Base-by-base conservation (phyloP, 2,113 vertebrate genomes). In the Turnix velox region DNA sequence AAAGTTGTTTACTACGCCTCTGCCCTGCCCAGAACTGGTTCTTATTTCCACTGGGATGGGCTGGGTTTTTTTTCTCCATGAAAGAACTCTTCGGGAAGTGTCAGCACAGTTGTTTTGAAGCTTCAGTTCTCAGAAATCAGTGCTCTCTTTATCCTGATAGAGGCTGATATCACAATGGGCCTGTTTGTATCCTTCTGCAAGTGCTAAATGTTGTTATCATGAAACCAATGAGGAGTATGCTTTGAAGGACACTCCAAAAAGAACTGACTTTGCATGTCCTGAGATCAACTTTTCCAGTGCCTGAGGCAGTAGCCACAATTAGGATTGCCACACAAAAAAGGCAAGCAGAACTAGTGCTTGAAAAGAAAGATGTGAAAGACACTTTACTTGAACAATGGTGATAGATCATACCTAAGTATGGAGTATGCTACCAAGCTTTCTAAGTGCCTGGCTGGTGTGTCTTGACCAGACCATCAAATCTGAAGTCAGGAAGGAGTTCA, bases 1-100 rank as follows among this genome's bases (percentile, higher is more conserved):
- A 95, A 93, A 87, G 86, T 30, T 89, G 66, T 95, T 93, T 87
- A 66, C 39, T 59, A 17, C 5, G n/a, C 42, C 46, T 84, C 69
- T 88, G 63, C 46, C 66, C 84, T 76, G 54, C 54, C 73, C 87
- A 91, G 67, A 91, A 73, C 58, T 69, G 39, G 40, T 94, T 95
- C 69, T 66, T 92, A 87, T 91, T 87, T 92, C 65, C 91, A 84
- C 40, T 48, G n/a, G n/a, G 57, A 84, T 3, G 3, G 24, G 27
- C 4, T 46, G 18, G n/a, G n/a, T 57, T 61, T 30, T 30, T 62
- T 62, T 59, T 62, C 48, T 78, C 12, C 12, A 2, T 23, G 39
- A 46, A 87, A 79, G 43, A 79, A 19, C 25, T 87, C 69, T 82
- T 46, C 62, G 49, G 55, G 18, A 68, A 71, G 8, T 49, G 33